Conservation (phyloP, 2,888 invertebrate genomes). For the Maniola hyperantus region DNA sequence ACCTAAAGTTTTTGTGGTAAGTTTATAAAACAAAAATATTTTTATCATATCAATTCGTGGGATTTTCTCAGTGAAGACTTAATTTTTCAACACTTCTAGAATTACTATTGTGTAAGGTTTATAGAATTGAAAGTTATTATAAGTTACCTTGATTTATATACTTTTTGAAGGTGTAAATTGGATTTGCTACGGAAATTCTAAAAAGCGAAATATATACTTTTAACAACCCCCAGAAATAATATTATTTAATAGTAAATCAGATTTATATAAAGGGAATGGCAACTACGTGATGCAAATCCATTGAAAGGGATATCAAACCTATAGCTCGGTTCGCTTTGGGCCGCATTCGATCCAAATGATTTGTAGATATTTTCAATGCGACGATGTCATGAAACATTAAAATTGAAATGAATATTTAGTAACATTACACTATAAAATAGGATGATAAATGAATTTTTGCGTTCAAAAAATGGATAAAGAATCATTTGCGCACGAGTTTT, state of each 20-base stretch:
- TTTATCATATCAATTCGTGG: neutral
- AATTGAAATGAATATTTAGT: constrained; percentile 64
- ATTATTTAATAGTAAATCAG: constrained; percentile 26
- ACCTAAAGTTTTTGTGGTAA: neutral
- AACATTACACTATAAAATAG: neutral
- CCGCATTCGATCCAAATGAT: constrained; percentile 65
- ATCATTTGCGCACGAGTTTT: neutral
- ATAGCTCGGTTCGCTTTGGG: constrained; percentile 77
- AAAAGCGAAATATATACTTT: constrained; percentile 39
- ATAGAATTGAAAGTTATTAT: neutral
- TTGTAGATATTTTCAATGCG: constrained; percentile 65
- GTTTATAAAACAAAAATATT: neutral
- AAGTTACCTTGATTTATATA: constrained; percentile 5
- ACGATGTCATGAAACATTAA: constrained; percentile 78
- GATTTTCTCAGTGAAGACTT: neutral
- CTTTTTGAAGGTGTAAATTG: constrained; percentile 32
- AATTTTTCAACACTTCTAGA: neutral
- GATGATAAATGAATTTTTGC: neutral
- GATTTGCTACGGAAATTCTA: constrained; percentile 43
- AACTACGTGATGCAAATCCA: constrained; percentile 74
- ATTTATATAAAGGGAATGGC: constrained; percentile 48
- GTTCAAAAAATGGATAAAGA: neutral
- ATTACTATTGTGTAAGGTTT: neutral
- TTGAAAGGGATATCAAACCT: constrained; percentile 78
- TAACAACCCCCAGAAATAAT: constrained; percentile 35